These are phyloP conservation scores for Suncus etruscus DNA, from an alignment of 2,113 vertebrate species.

Conservation along the genomic window DNA sequence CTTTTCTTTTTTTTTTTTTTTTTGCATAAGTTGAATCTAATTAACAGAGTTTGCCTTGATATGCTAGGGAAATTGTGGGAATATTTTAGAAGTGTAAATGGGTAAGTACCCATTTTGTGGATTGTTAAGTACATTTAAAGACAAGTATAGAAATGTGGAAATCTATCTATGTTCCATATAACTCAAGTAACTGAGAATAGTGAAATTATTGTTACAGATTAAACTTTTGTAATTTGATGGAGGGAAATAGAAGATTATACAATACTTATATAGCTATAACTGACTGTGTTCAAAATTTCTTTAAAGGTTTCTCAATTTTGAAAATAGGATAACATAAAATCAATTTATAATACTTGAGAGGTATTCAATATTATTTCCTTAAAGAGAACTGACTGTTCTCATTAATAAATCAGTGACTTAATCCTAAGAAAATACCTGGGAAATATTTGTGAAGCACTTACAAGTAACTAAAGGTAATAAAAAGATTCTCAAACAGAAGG, in stretches of 20 bases:
- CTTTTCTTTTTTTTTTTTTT: slow-evolving; percentile 63
- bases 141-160: slow-evolving; percentile 12
- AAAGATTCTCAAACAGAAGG: not conserved
- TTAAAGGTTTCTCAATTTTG: not conserved
- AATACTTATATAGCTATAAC: not conserved
- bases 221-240: not conserved
- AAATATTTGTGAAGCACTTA: not conserved
- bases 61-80: slow-evolving; percentile 53
- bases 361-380: not conserved
- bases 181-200: slow-evolving; percentile 26
- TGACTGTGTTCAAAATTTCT: not conserved
- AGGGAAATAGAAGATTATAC: not conserved
- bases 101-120: not conserved
- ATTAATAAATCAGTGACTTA: not conserved
- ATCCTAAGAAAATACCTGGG: not conserved
- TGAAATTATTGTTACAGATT: not conserved
- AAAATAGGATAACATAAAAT: not conserved
- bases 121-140: not conserved
- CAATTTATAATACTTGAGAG: not conserved
- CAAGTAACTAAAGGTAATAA: not conserved
- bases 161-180: not conserved
- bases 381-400: not conserved
- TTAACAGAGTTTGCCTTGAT: slow-evolving; percentile 29
- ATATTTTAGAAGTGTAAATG: slow-evolving; percentile 9
- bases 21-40: slow-evolving; percentile 67